Evolutionary conservation across 2,113 vertebrate species (phyloP).

Genomic region (Scalopus aquaticus): DNA sequence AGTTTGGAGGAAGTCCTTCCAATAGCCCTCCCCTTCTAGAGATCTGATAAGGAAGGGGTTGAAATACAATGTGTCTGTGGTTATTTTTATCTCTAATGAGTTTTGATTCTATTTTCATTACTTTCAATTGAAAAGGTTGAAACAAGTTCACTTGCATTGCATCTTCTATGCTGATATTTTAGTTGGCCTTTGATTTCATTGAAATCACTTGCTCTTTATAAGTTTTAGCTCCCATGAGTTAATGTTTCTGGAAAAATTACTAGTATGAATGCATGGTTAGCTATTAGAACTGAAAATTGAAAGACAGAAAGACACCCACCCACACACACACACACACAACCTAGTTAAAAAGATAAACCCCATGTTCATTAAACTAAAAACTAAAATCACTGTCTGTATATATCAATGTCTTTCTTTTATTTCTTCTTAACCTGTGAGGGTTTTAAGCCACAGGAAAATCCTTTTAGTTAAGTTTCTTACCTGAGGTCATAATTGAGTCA

Average conservation of each 20-base stretch:
- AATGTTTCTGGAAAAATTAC: not conserved
- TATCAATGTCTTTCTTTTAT: not conserved
- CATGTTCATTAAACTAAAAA: not conserved
- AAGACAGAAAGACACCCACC: no score
- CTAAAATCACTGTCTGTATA: not conserved
- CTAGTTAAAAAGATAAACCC: slow-evolving; percentile 3
- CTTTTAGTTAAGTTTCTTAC: not conserved
- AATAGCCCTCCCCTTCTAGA: not conserved
- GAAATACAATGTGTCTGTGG: not conserved
- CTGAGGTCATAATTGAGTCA: not conserved
- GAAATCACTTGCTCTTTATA: not conserved
- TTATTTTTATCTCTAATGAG: not conserved
- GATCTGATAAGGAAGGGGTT: not conserved
- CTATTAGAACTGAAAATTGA: not conserved
- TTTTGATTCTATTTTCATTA: not conserved
- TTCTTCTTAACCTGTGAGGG: not conserved
- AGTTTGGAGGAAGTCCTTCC: not conserved
- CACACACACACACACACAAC: rapidly evolving
- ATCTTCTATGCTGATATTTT: not conserved
- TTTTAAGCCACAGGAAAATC: not conserved
- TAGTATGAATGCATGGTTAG: not conserved
- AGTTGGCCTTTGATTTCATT: not conserved
- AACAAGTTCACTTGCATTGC: not conserved
- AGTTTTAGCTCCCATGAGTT: not conserved
- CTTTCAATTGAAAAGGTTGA: not conserved